Base-by-base conservation (phyloP, 1,140 invertebrate genomes). In the Wasmannia auropunctata region DNA sequence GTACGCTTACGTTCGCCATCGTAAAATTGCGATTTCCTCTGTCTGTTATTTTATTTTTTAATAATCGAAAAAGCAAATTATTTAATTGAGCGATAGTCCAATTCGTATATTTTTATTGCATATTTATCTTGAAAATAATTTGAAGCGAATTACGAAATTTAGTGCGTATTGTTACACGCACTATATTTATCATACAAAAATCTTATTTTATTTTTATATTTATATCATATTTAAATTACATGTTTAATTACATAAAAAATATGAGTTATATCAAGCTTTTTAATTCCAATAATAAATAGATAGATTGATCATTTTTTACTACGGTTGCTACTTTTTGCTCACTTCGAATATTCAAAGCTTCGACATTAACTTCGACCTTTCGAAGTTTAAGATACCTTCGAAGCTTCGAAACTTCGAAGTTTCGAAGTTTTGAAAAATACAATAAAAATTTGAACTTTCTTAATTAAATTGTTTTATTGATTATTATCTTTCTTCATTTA, bases 61-160 rank as follows among this genome's bases (percentile, higher is more conserved):
- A 43, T 4, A 16, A 31, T n/a, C 0, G 8, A 76, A 28, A 62
- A 43, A 43, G 43, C 19, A 28, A 62, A 43, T n/a, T n/a, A n/a
- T 62, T 76, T 62, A 62, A 76, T 76, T 22, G 16, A 40, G 10
- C 14, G 54, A 19, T 25, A 43, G 11, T 54, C 0, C 8, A 40
- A 76, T 28, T 25, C 6, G 51, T n/a, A 19, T 60, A 11, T 19
- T 40, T 40, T 76, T 19, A 43, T 60, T 19, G 22, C 16, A 34
- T 75, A 60, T 62, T 60, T 62, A 40, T 28, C 25, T 75, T 28
- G 19, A 8, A 34, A 60, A 60, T 54, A 76, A 60, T 58, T 76
- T 60, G 22, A 25, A 10, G 10, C n/a, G 1, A 25, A n/a, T 76
- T 14, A n/a, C n/a, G 7, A 76, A 76, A 62, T 43, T 14, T 34